Evolutionary conservation across 2,113 vertebrate genomes (phyloP).

Genomic region (Tyrannus savana): DNA sequence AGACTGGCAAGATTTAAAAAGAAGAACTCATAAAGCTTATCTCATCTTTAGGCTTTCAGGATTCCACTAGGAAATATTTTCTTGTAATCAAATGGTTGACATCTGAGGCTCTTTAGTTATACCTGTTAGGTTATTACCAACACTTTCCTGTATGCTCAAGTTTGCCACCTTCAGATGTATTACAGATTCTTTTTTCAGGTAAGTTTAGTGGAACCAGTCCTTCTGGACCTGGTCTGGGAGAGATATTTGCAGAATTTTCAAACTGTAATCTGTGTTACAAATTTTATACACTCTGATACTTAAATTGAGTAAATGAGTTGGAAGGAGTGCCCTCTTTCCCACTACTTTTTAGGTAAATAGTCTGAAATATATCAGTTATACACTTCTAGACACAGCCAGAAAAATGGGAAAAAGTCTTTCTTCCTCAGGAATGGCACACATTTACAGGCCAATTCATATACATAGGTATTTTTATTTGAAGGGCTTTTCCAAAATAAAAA

Average conservation of each 20-base stretch:
- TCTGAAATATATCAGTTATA: background rate
- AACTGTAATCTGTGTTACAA: background rate
- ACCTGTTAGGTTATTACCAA: slow-evolving; percentile 10
- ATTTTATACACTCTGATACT: background rate
- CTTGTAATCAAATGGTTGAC: slow-evolving; percentile 30
- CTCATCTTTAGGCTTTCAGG: background rate
- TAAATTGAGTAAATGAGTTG: background rate
- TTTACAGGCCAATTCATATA: slow-evolving; percentile 4
- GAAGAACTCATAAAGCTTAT: slow-evolving; percentile 1
- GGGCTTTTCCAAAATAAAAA: slow-evolving; percentile 38
- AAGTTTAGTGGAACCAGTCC: background rate
- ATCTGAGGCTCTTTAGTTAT: slow-evolving; percentile 3
- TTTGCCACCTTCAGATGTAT: background rate
- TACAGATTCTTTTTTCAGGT: background rate
- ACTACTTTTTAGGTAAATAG: background rate
- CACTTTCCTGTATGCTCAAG: background rate
- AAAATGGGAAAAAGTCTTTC: background rate
- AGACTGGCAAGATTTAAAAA: background rate
- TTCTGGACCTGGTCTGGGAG: background rate
- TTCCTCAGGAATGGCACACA: background rate
- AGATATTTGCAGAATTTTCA: background rate
- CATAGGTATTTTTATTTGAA: slow-evolving; percentile 20
- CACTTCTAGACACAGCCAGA: background rate
- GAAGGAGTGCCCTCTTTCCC: background rate
- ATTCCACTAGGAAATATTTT: slow-evolving; percentile 40